Conservation (phyloP, 2,113 vertebrate species). For the Panthera tigris region DNA sequence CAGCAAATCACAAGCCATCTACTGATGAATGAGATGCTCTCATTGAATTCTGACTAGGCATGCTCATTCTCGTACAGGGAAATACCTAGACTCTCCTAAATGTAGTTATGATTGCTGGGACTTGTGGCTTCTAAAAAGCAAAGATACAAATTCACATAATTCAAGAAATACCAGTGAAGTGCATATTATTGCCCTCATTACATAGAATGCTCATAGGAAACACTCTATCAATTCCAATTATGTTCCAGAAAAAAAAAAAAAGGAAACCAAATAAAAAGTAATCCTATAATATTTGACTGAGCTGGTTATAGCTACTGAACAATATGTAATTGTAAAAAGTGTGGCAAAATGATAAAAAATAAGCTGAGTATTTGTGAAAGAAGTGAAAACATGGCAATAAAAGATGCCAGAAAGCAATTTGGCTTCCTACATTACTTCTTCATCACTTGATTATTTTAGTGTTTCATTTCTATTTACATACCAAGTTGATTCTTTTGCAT, state of each 20-base stretch:
- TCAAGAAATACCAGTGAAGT: slow-evolving; percentile 46
- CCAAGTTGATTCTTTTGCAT: slow-evolving; percentile 83
- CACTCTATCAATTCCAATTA: slow-evolving; percentile 58
- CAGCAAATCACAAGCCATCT: neutral
- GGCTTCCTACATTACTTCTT: slow-evolving; percentile 78
- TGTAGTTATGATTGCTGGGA: neutral
- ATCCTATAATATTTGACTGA: slow-evolving; percentile 40
- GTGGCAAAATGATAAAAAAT: slow-evolving; percentile 69
- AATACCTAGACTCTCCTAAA: neutral
- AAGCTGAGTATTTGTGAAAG: slow-evolving; percentile 73
- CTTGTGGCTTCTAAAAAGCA: neutral
- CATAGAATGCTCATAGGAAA: slow-evolving; percentile 60
- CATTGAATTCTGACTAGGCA: neutral
- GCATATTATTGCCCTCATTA: slow-evolving; percentile 28
- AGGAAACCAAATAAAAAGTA: slow-evolving; percentile 32
- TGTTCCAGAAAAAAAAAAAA: neutral
- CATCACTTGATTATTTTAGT: slow-evolving; percentile 83
- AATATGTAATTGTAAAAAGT: slow-evolving; percentile 53
- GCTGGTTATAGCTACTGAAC: slow-evolving; percentile 44
- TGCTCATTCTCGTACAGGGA: neutral
- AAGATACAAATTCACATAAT: slow-evolving; percentile 29
- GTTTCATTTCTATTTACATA: slow-evolving; percentile 86
- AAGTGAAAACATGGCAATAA: slow-evolving; percentile 72
- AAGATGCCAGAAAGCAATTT: slow-evolving; percentile 73
- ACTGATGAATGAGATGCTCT: neutral